Base-by-base conservation (phyloP, 2,113 vertebrate genomes). In the Ornithorhynchus anatinus region DNA sequence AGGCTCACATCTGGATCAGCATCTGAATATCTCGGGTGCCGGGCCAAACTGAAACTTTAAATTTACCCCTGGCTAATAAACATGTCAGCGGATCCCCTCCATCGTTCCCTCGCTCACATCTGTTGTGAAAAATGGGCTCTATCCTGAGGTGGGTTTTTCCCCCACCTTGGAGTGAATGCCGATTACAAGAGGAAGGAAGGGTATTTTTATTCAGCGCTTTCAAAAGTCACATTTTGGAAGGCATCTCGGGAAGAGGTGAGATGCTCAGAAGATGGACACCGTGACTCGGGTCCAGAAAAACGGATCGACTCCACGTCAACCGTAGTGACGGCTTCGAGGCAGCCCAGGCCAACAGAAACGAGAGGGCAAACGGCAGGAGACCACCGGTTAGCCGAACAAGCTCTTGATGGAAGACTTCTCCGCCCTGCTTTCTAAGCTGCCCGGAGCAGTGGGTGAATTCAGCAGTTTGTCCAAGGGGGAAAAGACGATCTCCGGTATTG, bases 61-160 rank as follows among this genome's bases (percentile, higher is more conserved):
- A 70, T 88, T 80, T 83, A 88, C 77, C 78, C 80, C 77, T 65
- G 79, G 78, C 83, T 88, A 88, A 85, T 85, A 88, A 88, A 88
- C 86, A 85, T 82, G 86, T 85, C 83, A 85, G 75, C 83, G 77
- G 70, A 68, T 73, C 57, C 78, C 84, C 75, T 84, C 47, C 47
- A 50, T 50, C 47, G 25, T 27, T 50, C 47, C 47, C 25, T 58
- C 75, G 69, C 80, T 81, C 78, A 80, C 81, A 85, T 88, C 78
- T 85, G 83, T 84, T 88, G 86, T 85, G 67, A 80, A 84, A 86
- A 80, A 84, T 78, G 73, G 66, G 85, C 84, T 84, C 73, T 85
- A 67, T 80, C 63, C 64, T 73, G 75, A 76, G 80, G 63, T 80
- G 19, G 77, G 81, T 88, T 88, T 88, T 81, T 85, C 85, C 85